A percentile compares a stretch with the other conserved stretches of the same genome.
Conservation (phyloP, 2,888 invertebrate species). For the Anodontia alba region DNA sequence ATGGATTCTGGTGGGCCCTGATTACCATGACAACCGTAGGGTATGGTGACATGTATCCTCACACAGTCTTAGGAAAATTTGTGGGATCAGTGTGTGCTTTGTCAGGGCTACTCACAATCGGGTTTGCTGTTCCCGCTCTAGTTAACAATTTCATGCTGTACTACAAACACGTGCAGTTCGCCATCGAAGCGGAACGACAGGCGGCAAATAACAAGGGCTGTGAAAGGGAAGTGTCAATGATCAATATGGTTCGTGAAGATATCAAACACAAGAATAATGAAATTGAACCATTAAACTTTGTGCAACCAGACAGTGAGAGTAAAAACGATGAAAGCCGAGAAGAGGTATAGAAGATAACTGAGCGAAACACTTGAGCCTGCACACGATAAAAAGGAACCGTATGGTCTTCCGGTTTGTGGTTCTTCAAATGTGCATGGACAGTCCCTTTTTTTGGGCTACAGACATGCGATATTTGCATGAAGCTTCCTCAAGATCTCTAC, state of each 20-base stretch:
- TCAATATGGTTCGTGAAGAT: too few species aligned
- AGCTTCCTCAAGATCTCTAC: too few species aligned
- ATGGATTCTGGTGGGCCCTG: conserved; percentile 81
- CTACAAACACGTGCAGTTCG: conserved; percentile 77
- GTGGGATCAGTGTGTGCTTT: conserved; percentile 78
- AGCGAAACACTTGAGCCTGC: too few species aligned
- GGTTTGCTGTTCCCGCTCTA: conserved; percentile 80
- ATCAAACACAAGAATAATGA: too few species aligned
- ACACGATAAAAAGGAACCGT: too few species aligned
- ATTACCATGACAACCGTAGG: conserved; percentile 83
- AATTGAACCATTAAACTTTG: too few species aligned
- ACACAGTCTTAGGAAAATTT: conserved; percentile 71
- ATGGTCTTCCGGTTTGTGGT: too few species aligned
- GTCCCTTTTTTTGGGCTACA: too few species aligned
- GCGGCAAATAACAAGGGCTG: not conserved
- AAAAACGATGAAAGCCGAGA: not conserved
- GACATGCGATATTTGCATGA: too few species aligned
- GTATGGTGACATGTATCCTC: conserved; percentile 81
- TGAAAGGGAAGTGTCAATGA: too few species aligned
- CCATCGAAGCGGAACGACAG: conserved; percentile 46
- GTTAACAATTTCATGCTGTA: conserved; percentile 82
- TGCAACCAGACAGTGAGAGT: too few species aligned
- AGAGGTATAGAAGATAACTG: not conserved
- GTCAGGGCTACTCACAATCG: conserved; percentile 77
- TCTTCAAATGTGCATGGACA: too few species aligned